A percentile compares a stretch with the other conserved stretches of the same genome.
Evolutionary conservation across 2,797 vertebrate species (phyloP).

Genomic region (Enteromius radiatus): DNA sequence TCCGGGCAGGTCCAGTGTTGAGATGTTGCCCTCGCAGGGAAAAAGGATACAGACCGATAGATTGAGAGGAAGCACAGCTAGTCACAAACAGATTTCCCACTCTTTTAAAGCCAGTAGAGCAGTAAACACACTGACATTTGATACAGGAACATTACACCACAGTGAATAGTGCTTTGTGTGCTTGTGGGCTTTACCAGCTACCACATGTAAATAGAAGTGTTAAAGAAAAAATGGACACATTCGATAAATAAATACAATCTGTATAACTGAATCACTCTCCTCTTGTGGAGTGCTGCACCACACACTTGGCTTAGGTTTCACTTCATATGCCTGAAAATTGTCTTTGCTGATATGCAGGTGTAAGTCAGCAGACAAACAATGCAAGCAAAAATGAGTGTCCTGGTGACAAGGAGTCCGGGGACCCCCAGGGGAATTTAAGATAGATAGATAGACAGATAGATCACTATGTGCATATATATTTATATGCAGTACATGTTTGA

Average conservation of each 20-base stretch:
- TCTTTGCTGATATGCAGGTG: neutral
- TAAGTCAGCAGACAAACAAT: neutral
- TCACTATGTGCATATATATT: too few species aligned
- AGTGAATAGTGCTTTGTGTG: conserved; percentile 28
- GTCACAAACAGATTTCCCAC: conserved; percentile 68
- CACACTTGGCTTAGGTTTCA: conserved; percentile 22
- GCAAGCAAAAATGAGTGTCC: too few species aligned
- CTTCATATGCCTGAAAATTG: neutral
- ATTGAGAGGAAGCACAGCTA: conserved; percentile 71
- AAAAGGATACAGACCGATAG: conserved; percentile 74
- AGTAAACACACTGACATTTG: conserved; percentile 51
- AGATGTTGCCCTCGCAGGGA: conserved; percentile 72
- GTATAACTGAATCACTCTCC: conserved; percentile 16
- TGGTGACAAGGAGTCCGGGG: neutral
- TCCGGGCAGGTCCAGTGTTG: conserved; percentile 66
- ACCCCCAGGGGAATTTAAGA: neutral
- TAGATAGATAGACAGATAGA: neutral
- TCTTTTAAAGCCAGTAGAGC: conserved; percentile 38
- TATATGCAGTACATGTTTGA: too few species aligned
- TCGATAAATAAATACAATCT: conserved; percentile 41
- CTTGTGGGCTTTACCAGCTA: conserved; percentile 32
- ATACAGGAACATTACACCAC: conserved; percentile 35
- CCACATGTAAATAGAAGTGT: conserved; percentile 26
- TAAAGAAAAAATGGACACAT: conserved; percentile 22
- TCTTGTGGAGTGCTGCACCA: neutral